Evolutionary conservation across 2,888 invertebrate species (phyloP), one percentile per base, ranked within the genome.

Genomic region (Cryptocheilus praepositus): DNA sequence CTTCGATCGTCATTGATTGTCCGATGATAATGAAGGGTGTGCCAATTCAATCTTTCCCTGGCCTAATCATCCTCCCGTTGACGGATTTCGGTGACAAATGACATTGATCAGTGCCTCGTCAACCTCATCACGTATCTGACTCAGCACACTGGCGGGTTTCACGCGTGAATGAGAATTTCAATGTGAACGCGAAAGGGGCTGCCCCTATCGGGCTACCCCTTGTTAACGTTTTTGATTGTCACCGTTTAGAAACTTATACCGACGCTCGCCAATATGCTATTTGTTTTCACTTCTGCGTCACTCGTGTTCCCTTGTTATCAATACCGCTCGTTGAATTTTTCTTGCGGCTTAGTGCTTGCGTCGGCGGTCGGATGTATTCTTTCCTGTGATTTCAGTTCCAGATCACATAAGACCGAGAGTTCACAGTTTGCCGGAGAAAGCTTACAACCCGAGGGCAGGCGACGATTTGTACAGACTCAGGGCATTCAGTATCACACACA

Each of bases 401-500:
- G 95, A 95, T 88, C 95, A 96, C 87, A 92, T 95, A 66, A 89
- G 96, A 25, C 95, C 95, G 0, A 91, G 96, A 2, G 96, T 96
- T 0, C 95, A 95, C 89, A 95, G 95, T 16, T 89, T 96, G 49
- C 96, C 96, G 0, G 96, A 96, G 89, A 94, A 95, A 85, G 94
- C 95, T 0, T 95, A 95, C 91, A 96, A 96, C 89, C 96, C 96
- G 16, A 92, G 95, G 0, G 91, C 93, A 16, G 94, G 95, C 53
- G 96, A 96, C 82, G 96, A 96, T 89, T 91, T 96, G 64, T 96
- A 96, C 90, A 92, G 96, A 36, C 91, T 96, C 68, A 89, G 96
- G 0, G 95, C 94, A 67, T 96, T 96, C 90, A 95, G 95, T 87
- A 96, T 96, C 86, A 95, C 95, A 61, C 95, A 94, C 85, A 96